Conservation (phyloP, 2,888 invertebrate genomes). For the Sycophila texana region DNA sequence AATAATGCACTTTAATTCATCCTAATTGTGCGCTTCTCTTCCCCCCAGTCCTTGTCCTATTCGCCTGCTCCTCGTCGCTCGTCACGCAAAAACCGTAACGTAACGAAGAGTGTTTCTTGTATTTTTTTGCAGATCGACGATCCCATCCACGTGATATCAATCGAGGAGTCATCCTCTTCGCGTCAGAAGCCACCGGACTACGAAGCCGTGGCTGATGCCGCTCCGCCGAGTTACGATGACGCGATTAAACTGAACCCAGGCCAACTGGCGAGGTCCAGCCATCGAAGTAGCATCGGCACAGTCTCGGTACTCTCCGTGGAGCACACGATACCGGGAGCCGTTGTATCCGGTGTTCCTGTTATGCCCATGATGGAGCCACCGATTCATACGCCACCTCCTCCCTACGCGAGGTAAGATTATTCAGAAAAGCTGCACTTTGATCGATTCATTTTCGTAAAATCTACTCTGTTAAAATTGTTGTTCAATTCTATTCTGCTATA, state of each 20-base stretch:
- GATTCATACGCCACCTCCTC: constrained; percentile 68
- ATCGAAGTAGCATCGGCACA: constrained; percentile 28
- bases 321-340: constrained; percentile 39
- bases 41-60: constrained; percentile 11
- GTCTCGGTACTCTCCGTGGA: constrained; percentile 31
- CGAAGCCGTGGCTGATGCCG: constrained; percentile 82
- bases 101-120: not conserved
- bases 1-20: constrained; percentile 32
- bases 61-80: not conserved
- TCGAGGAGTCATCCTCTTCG: constrained; percentile 79
- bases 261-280: constrained; percentile 72
- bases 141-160: constrained; percentile 82
- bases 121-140: constrained; percentile 79
- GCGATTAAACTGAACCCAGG: constrained; percentile 84
- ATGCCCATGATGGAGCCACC: constrained; percentile 64
- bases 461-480: too few species aligned
- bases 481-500: too few species aligned
- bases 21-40: constrained; percentile 11
- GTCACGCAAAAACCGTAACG: constrained; percentile 9
- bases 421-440: too few species aligned
- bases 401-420: constrained; percentile 70
- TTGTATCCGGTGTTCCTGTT: constrained; percentile 47
- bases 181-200: constrained; percentile 85
- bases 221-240: constrained; percentile 84
- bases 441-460: too few species aligned